Conservation (phyloP, 1,140 invertebrate species). For the Drosophila mayri region DNA sequence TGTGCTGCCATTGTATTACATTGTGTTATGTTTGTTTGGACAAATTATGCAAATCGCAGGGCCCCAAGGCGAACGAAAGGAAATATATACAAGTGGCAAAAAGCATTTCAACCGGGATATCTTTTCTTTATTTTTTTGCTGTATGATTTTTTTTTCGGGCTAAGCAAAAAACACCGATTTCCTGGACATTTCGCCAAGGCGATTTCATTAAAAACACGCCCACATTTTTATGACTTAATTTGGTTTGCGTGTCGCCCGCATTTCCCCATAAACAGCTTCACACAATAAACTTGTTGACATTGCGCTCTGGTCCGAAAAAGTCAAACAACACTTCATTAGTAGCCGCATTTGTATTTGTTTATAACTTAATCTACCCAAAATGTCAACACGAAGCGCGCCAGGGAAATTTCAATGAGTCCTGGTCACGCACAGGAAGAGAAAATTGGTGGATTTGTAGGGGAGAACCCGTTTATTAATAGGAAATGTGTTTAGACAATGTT, state of each 20-base stretch:
- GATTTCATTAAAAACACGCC: slow-evolving; percentile 55
- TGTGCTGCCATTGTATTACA: slow-evolving; percentile 65
- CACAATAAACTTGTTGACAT: slow-evolving; percentile 81
- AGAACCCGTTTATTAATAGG: slow-evolving; percentile 23
- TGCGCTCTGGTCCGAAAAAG: slow-evolving; percentile 41
- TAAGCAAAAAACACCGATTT: slow-evolving; percentile 21
- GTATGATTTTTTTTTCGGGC: too few relatives aligned
- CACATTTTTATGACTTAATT: slow-evolving; percentile 77
- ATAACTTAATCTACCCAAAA: slow-evolving; percentile 78
- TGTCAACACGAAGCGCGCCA: slow-evolving; percentile 62
- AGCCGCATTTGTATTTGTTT: slow-evolving; percentile 80
- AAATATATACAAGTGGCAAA: slow-evolving; percentile 32
- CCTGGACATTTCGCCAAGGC: slow-evolving; percentile 7
- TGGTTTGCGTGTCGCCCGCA: slow-evolving; percentile 63
- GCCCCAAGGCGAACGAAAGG: background rate
- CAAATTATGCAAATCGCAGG: slow-evolving; percentile 79
- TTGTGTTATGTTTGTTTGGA: slow-evolving; percentile 76
- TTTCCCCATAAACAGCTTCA: slow-evolving; percentile 72
- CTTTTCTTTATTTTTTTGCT: background rate
- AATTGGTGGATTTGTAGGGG: background rate
- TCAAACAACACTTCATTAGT: slow-evolving; percentile 80
- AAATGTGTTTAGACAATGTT: slow-evolving; percentile 36
- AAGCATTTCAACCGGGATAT: slow-evolving; percentile 29
- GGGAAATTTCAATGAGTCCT: slow-evolving; percentile 62
- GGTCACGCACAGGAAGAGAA: slow-evolving; percentile 64